Evolutionary conservation across 1,140 invertebrate genomes (phyloP).

Genomic region (Drosophila lini): DNA sequence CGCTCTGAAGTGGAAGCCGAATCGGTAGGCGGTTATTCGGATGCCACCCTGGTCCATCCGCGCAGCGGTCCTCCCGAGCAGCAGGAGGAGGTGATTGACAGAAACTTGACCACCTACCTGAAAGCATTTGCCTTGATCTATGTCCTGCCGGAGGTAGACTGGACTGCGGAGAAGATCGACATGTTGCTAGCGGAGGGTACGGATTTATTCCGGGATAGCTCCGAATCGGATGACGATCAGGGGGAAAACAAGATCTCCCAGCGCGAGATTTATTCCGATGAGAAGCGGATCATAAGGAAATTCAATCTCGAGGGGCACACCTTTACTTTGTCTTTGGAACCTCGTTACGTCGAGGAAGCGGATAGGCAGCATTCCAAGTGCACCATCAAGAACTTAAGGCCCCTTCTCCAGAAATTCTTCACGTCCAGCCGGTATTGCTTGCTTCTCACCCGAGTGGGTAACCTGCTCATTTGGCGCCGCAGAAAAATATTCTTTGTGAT

Average conservation of each 20-base stretch:
- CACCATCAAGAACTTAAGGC: constrained; percentile 44
- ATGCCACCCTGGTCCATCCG: background rate
- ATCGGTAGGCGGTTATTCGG: constrained; percentile 30
- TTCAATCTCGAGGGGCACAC: constrained; percentile 60
- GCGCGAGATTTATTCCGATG: constrained; percentile 17
- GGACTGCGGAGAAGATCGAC: constrained; percentile 59
- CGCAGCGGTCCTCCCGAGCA: background rate
- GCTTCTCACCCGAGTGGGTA: constrained; percentile 38
- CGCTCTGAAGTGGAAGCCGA: background rate
- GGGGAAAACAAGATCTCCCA: background rate
- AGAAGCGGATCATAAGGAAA: constrained; percentile 42
- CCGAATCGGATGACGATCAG: constrained; percentile 8
- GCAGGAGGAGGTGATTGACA: background rate
- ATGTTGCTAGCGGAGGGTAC: constrained; percentile 60
- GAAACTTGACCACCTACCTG: constrained; percentile 52
- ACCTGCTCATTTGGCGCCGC: constrained; percentile 67
- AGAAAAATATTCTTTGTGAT: constrained; percentile 55
- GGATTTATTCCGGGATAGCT: constrained; percentile 34
- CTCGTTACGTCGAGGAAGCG: constrained; percentile 28
- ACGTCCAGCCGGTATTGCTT: constrained; percentile 53
- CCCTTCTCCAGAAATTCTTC: constrained; percentile 55
- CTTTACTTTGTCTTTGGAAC: constrained; percentile 66
- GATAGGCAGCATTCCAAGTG: background rate
- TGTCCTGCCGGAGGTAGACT: constrained; percentile 67
- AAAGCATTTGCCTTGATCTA: constrained; percentile 74